Evolutionary conservation across 2,797 vertebrate genomes (phyloP), one percentile per base, ranked within the genome.

Genomic region (Pangasius djambal): DNA sequence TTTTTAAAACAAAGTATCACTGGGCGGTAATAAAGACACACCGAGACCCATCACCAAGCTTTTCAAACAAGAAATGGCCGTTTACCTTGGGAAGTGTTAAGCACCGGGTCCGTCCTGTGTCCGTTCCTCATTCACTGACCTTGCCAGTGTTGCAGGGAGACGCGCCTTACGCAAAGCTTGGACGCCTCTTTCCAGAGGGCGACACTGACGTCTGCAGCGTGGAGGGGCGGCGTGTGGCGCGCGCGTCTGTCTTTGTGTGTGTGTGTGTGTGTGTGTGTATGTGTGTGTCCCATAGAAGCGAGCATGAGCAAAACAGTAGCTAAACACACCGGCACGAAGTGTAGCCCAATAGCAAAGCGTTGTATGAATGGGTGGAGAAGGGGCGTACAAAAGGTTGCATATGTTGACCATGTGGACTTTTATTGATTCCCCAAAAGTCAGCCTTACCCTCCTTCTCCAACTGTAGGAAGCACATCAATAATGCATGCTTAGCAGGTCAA

Each of bases 101-200:
- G 18, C 15, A 37, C 37, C 65, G n/a, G 37, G 25, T 10, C 5
- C 57, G 72, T 13, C 31, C 61, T 15, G 77, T 86, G 2, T 82
- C 65, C 86, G 70, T 25, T 88, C 74, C 88, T 88, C 22, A 83
- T 50, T 52, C 77, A 90, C 48, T 92, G 92, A 93, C 92, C 91
- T 92, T 92, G 90, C 77, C 86, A 55, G 37, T 88, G 89, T 70
- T 88, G 89, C 84, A 72, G 83, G 89, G 85, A 85, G 90, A 91
- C 86, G 85, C 86, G 86, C 83, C 34, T 82, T 87, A 75, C 87
- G 52, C 86, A 63, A 84, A 6, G 85, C 87, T 92, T 89, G 86
- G 89, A 90, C 90, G 87, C 65, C 0, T 50, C 70, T 89, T 9
- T 72, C 40, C 18, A 88, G 70, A 86, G 70, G 37, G 81, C 48